A percentile compares a stretch with the other conserved stretches of the same genome.
Conservation (phyloP, 2,888 invertebrate genomes). For the Eubasilissa splendida region DNA sequence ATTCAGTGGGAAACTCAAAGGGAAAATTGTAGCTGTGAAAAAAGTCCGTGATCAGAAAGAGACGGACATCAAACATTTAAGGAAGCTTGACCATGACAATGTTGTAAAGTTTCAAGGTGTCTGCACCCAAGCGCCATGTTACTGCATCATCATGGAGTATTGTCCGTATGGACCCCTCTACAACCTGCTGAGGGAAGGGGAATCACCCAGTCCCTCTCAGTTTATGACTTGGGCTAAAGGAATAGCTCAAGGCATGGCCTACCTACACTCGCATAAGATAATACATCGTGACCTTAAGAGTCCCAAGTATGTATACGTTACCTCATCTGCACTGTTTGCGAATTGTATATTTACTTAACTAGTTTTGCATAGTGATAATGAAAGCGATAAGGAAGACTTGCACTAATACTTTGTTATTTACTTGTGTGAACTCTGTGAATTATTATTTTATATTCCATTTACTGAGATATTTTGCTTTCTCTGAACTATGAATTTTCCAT, state of each 20-base stretch:
- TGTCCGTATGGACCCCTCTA: constrained; percentile 96
- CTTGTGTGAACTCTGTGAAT: no score
- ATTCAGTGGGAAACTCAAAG: constrained; percentile 87
- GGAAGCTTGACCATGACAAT: constrained; percentile 95
- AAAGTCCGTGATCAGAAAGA: constrained; percentile 94
- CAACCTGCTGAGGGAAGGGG: constrained; percentile 88
- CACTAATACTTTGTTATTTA: background rate
- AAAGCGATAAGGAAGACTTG: background rate
- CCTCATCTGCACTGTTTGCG: background rate
- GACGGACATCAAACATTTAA: constrained; percentile 92
- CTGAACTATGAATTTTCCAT: no score
- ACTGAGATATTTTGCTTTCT: no score
- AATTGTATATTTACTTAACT: background rate
- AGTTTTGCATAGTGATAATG: no score
- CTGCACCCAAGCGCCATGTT: constrained; percentile 92
- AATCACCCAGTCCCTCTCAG: constrained; percentile 87
- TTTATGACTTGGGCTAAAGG: constrained; percentile 95
- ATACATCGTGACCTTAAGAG: constrained; percentile 99
- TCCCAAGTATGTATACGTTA: constrained; percentile 87
- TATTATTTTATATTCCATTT: no score
- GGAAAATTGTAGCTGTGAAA: constrained; percentile 95
- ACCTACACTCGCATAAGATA: constrained; percentile 95
- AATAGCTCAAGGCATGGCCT: constrained; percentile 97
- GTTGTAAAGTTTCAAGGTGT: constrained; percentile 94
- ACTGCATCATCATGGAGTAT: constrained; percentile 98